Percentiles rank a stretch among this genome's conserved stretches.
phyloP scores from a whole-genome alignment of 1,140 invertebrate species.

The Neelides sp. region DNA sequence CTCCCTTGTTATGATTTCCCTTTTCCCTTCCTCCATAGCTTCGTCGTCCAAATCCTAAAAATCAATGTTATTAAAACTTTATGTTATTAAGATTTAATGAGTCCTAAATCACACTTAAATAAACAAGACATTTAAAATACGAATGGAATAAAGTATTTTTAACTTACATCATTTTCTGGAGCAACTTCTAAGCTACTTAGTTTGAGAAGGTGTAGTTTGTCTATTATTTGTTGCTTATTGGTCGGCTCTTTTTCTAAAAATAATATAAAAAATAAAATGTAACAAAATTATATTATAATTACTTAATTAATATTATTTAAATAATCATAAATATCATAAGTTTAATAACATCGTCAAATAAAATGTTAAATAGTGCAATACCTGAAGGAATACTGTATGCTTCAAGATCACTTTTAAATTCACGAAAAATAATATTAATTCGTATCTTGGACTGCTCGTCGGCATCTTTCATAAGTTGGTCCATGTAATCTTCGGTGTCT shows the following conservation, averaged over 20 bases:
- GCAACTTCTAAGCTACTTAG: slow-evolving; percentile 25
- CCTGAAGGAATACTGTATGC: slow-evolving; percentile 5
- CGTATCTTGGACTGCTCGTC: slow-evolving; percentile 58
- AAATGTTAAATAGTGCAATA: not conserved
- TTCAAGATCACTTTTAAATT: slow-evolving; percentile 30
- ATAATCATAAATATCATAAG: not conserved
- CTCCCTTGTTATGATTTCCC: slow-evolving; percentile 79
- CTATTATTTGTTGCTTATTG: slow-evolving; percentile 24
- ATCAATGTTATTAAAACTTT: slow-evolving; percentile 8
- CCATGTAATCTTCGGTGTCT: slow-evolving; percentile 58
- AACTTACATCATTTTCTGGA: slow-evolving; percentile 9
- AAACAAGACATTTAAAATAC: not conserved
- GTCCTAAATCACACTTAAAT: slow-evolving; percentile 8
- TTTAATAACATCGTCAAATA: not conserved
- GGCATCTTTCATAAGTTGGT: slow-evolving; percentile 58
- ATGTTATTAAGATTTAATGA: slow-evolving; percentile 14
- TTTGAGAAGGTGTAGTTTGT: slow-evolving; percentile 30
- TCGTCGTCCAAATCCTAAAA: slow-evolving; percentile 47
- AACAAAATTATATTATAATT: not conserved
- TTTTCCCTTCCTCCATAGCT: slow-evolving; percentile 87
- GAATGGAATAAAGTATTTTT: not conserved
- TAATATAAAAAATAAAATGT: not conserved
- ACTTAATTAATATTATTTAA: slow-evolving; percentile 1
- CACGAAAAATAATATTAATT: slow-evolving; percentile 43
- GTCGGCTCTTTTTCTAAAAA: slow-evolving; percentile 24